Conservation (phyloP, 2,888 invertebrate genomes). For the Hartigia nigra region DNA sequence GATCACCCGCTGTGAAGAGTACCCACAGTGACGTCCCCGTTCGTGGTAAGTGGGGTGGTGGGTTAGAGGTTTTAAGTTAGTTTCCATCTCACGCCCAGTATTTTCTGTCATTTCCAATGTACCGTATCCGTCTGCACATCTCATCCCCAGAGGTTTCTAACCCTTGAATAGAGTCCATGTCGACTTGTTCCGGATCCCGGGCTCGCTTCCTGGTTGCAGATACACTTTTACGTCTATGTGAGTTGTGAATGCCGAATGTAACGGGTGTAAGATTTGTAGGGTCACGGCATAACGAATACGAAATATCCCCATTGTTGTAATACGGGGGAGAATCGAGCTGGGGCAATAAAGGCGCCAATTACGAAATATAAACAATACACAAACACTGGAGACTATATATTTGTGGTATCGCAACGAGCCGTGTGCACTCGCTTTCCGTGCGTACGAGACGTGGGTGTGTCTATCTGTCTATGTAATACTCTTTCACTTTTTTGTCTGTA, state of each 20-base stretch:
- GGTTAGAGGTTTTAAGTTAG: not conserved
- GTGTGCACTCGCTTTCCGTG: not conserved
- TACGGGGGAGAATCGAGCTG: not conserved
- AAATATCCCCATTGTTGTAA: not conserved
- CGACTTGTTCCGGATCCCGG: not conserved
- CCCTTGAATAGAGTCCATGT: not conserved
- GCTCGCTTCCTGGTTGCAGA: not conserved
- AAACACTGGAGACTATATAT: not conserved
- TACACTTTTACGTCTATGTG: not conserved
- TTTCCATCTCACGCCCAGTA: not conserved
- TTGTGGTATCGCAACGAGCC: not conserved
- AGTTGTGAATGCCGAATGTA: not conserved
- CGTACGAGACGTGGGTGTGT: not conserved
- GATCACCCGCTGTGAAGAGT: constrained; percentile 26
- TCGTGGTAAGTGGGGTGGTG: not conserved
- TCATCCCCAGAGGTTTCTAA: not conserved
- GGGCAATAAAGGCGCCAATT: not conserved
- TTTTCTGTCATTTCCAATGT: not conserved
- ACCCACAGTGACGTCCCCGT: constrained; percentile 19
- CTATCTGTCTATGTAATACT: not conserved
- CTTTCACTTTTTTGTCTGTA: constrained; percentile 3
- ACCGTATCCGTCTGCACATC: not conserved
- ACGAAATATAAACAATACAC: not conserved
- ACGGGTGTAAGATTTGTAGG: not conserved
- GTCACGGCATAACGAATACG: not conserved